Evolutionary conservation across 1,140 invertebrate genomes (phyloP), one percentile per base, ranked within the genome.

Genomic region (Archivesica marissinica): DNA sequence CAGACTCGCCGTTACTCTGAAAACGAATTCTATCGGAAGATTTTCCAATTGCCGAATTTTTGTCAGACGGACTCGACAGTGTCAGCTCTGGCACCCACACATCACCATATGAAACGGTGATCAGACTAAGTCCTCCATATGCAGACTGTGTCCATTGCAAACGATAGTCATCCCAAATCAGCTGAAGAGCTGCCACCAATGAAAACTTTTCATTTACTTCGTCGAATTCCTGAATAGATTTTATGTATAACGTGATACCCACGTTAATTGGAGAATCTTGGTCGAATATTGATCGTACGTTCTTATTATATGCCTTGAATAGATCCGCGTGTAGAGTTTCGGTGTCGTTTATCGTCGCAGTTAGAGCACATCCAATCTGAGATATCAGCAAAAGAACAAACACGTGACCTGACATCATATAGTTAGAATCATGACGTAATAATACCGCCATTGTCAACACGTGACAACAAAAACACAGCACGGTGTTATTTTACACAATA

Each of bases 21-120:
- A 85, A 17, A 4, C 50, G 20, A n/a, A 80, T 66, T 28, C 72
- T 39, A 23, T 75, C 41, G 56, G 39, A 64, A 15, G 35, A 41
- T 2, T 59, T 61, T 13, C 77, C 81, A 7, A 85, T 50, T 9
- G 41, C 30, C 11, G n/a, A 9, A 28, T 44, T 25, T n/a, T 75
- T 50, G 2, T 54, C 47, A 7, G 77, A 38, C 2, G 80, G 80
- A 23, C 66, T 84, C 4, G 66, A 15, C 6, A 87, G 70, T 0
- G 66, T 52, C 28, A 87, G 35, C 33, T 87, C 86, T n/a, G 86
- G 86, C n/a, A 30, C 28, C 86, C 86, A 87, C 6, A 87, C 44
- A n/a, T 87, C 39, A 25, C 47, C 28, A 28, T 84, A 72, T 15
- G 79, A 64, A 7, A 83, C 30, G 17, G 30, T 54, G 3, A 83